Base-by-base conservation (phyloP, 64 coral and sea anemone species). In the Montipora sp. region DNA sequence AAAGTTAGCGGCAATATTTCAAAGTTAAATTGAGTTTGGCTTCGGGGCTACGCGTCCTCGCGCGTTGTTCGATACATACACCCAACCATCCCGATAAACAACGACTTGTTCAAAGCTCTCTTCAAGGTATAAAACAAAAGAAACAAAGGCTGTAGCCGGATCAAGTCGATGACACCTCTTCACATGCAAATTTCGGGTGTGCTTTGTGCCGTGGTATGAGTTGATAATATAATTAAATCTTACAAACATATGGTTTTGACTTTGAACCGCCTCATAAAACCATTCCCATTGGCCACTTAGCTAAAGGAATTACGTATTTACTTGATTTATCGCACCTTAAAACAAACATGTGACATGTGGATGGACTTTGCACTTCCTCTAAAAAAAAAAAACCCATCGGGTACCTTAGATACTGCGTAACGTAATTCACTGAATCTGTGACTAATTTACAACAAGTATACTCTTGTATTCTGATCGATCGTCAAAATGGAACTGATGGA, bases 181-280 rank as follows among this genome's bases (percentile, higher is more conserved):
- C 44, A 72, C 82, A 85, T 71, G 82, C 65, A 71, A 85, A 85
- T 85, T 50, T 20, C 46, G 19, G 18, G 47, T 72, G 16, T 13
- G 3, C 61, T 71, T 15, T 36, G 63, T 13, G 3, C 46, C 4
- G 14, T 43, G 15, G 7, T 16, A 68, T 85, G 43, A 71, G 5
- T 71, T 48, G 18, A 46, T 70, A 46, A 49, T 51, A 72, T 4
- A 21, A 71, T 85, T n/a, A n/a, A 46, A 85, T 63, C 23, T 85
- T 69, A 47, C 2, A 48, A 51, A 85, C 82, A 71, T 50, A 63
- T 85, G 45, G 82, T 46, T 68, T 47, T 68, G 65, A 85, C 61
- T 71, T 71, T 82, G 57, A 46, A 71, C 61, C 45, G 46, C 16
- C 65, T 60, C 45, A 55, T 6, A 67, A 66, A 83, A 83, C 60